Evolutionary conservation across 2,797 vertebrate species (phyloP).

Genomic region (Pristis pectinata): DNA sequence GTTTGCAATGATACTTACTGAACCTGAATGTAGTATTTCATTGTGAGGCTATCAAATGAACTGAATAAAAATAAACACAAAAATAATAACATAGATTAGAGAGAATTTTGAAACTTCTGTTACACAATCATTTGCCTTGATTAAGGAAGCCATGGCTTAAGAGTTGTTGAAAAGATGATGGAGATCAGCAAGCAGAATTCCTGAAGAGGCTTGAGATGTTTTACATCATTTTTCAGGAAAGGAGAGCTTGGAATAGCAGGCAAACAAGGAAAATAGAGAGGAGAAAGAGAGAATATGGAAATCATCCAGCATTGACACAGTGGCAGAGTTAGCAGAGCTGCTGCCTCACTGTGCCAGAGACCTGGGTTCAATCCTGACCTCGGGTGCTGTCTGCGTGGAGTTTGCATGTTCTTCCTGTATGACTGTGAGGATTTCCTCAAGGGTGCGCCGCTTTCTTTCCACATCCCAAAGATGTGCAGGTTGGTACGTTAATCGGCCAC

Average conservation of each 20-base stretch:
- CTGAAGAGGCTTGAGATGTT: background rate
- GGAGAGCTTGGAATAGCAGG: background rate
- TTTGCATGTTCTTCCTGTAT: too few species aligned
- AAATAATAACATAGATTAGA: background rate
- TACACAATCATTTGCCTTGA: background rate
- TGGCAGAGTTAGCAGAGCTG: too few species aligned
- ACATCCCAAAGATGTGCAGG: too few species aligned
- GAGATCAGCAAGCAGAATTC: background rate
- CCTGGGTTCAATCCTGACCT: too few species aligned
- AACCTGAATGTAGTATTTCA: too few species aligned
- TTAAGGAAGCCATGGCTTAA: background rate
- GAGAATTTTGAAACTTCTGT: background rate
- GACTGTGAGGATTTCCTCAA: too few species aligned
- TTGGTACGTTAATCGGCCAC: too few species aligned
- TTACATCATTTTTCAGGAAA: background rate
- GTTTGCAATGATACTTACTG: background rate
- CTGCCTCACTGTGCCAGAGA: too few species aligned
- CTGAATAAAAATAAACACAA: background rate
- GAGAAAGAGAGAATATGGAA: background rate
- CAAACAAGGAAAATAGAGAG: background rate
- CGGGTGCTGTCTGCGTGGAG: too few species aligned
- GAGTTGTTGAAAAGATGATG: background rate
- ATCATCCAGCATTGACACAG: too few species aligned
- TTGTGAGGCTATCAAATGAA: background rate
- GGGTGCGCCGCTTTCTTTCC: too few species aligned